Evolutionary conservation across 2,113 vertebrate genomes (phyloP).

Genomic region (Coracopsis vasa): DNA sequence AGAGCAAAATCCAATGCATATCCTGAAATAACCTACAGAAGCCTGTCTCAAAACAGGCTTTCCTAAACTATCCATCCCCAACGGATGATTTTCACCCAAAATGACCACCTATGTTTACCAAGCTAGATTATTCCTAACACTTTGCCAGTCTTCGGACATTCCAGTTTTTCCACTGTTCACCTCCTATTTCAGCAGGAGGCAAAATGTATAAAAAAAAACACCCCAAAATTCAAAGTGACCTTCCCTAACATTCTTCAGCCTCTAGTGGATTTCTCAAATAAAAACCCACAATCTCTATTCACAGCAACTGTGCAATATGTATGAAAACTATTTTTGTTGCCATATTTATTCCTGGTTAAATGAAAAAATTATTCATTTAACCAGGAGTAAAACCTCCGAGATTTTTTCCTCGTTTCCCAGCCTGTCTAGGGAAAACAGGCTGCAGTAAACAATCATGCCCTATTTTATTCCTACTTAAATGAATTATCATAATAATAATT

Average conservation of each 20-base stretch:
- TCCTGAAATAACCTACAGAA: neutral
- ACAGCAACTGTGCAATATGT: constrained; percentile 30
- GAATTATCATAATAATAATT: constrained; percentile 80
- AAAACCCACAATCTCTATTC: constrained; percentile 47
- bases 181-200: neutral
- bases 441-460: constrained; percentile 76
- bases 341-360: constrained; percentile 70
- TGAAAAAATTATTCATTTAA: constrained; percentile 73
- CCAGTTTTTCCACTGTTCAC: constrained; percentile 20
- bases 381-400: constrained; percentile 74
- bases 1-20: neutral
- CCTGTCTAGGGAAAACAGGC: constrained; percentile 70
- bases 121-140: neutral
- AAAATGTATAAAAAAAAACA: neutral
- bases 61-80: neutral
- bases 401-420: constrained; percentile 68
- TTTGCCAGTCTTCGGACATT: neutral
- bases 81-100: neutral
- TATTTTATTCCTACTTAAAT: constrained; percentile 78
- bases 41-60: neutral
- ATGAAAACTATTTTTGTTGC: constrained; percentile 62
- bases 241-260: constrained; percentile 6
- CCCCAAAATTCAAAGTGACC: constrained; percentile 5
- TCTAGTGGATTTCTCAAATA: constrained; percentile 17
- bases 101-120: neutral